Percentiles rank a stretch among this genome's conserved stretches.
Conservation (phyloP, 30 jellyfish, hydroid and myxozoan genomes). For the Cassiopea xamachana region DNA sequence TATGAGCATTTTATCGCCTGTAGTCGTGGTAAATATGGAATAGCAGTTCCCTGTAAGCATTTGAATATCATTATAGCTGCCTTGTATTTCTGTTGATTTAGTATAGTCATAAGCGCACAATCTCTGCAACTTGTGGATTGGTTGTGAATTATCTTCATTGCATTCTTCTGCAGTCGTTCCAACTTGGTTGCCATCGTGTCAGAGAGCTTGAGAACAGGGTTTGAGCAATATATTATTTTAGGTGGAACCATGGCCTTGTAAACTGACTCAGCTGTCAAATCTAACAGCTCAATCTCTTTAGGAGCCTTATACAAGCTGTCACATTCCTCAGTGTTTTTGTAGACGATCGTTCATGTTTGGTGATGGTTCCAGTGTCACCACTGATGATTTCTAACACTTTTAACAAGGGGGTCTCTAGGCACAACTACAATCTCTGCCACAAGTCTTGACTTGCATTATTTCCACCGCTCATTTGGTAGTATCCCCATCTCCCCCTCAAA, state of each 20-base stretch:
- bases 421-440: no score
- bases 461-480: no score
- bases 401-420: no score
- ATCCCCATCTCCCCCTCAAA: no score
- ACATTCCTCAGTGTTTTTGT: constrained; percentile 7
- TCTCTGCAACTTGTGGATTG: neutral
- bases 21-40: no score
- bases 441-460: no score
- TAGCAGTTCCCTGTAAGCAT: no score
- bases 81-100: neutral
- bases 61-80: neutral
- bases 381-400: no score
- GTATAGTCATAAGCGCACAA: neutral
- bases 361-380: constrained; percentile 28
- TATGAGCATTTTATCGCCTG: no score
- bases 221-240: neutral
- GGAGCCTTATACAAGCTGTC: neutral
- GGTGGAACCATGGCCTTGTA: neutral
- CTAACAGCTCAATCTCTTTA: neutral
- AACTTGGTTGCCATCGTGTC: neutral
- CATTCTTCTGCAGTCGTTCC: neutral
- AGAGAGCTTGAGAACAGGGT: neutral
- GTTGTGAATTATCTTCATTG: neutral
- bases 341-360: constrained; percentile 14
- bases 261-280: neutral